These are phyloP conservation scores for Drosophila kepulauana DNA, from an alignment of 1,140 invertebrate species.

Conservation along the genomic window DNA sequence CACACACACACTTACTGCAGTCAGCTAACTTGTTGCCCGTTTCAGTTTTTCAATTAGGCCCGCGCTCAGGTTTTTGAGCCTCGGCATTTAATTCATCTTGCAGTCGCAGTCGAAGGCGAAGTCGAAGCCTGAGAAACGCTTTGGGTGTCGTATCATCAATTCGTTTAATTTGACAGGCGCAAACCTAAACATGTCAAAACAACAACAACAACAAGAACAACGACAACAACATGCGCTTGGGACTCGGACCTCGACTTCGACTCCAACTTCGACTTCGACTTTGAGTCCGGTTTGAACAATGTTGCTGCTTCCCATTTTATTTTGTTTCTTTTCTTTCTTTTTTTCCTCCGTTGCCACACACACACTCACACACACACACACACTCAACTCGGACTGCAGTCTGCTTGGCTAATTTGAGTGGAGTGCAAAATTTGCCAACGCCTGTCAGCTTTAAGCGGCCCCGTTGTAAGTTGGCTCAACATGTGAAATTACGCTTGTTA, in stretches of 20 bases:
- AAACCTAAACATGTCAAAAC: slow-evolving; percentile 85
- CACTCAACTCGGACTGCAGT: slow-evolving; percentile 48
- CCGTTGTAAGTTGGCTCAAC: slow-evolving; percentile 55
- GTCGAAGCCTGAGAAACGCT: slow-evolving; percentile 80
- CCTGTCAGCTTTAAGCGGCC: slow-evolving; percentile 78
- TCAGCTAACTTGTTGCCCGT: slow-evolving; percentile 73
- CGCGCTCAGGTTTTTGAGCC: slow-evolving; percentile 72
- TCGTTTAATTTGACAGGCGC: slow-evolving; percentile 85
- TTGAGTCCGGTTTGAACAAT: slow-evolving; percentile 51
- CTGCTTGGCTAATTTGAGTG: slow-evolving; percentile 69
- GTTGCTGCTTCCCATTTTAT: slow-evolving; percentile 53
- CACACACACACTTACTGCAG: slow-evolving; percentile 34
- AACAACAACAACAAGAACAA: slow-evolving; percentile 59
- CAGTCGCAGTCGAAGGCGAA: background rate
- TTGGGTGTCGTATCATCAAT: slow-evolving; percentile 85
- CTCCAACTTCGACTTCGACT: slow-evolving; percentile 6
- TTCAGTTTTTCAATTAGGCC: slow-evolving; percentile 78
- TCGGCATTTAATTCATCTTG: slow-evolving; percentile 82
- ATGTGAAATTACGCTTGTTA: slow-evolving; percentile 84
- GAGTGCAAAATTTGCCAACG: slow-evolving; percentile 79
- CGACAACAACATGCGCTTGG: slow-evolving; percentile 71
- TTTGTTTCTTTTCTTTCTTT: slow-evolving; percentile 45
- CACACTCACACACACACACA: slow-evolving; percentile 6
- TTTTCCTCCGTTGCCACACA: slow-evolving; percentile 30
- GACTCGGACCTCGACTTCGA: slow-evolving; percentile 12